A percentile compares a stretch with the other conserved stretches of the same genome.
These are phyloP conservation scores for Phenganax marumi DNA, from an alignment of 92 coral and sea anemone species.

Conservation along the genomic window DNA sequence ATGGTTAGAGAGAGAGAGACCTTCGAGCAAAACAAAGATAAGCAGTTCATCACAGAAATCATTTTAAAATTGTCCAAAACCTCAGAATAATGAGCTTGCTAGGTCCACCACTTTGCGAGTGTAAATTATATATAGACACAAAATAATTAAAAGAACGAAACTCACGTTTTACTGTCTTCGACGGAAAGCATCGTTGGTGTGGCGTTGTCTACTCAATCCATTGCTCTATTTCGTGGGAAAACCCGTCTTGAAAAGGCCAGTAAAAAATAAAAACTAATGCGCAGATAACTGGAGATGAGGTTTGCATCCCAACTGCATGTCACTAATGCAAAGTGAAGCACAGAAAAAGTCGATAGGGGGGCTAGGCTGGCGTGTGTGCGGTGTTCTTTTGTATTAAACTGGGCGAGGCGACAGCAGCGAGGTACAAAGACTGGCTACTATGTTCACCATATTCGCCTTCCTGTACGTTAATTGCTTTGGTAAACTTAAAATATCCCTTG, in stretches of 20 bases:
- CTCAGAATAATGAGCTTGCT: not conserved
- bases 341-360: constrained; percentile 14
- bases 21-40: not conserved
- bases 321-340: not conserved
- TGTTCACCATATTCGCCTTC: constrained; percentile 20
- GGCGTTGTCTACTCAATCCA: not conserved
- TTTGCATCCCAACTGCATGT: constrained; percentile 9
- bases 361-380: not conserved
- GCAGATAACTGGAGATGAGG: not conserved
- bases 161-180: constrained; percentile 26
- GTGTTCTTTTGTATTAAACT: constrained; percentile 20
- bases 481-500: not conserved
- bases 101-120: not conserved
- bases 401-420: not conserved
- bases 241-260: not conserved
- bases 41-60: not conserved
- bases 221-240: not conserved
- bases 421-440: constrained; percentile 17
- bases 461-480: constrained; percentile 23
- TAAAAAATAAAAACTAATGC: not conserved
- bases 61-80: not conserved
- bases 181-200: constrained; percentile 12
- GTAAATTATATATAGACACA: not conserved
- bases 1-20: no score
- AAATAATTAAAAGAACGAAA: not conserved